A percentile compares a stretch with the other conserved stretches of the same genome.
Evolutionary conservation across 2,797 vertebrate species (phyloP).

Genomic region (Myotis daubentonii): DNA sequence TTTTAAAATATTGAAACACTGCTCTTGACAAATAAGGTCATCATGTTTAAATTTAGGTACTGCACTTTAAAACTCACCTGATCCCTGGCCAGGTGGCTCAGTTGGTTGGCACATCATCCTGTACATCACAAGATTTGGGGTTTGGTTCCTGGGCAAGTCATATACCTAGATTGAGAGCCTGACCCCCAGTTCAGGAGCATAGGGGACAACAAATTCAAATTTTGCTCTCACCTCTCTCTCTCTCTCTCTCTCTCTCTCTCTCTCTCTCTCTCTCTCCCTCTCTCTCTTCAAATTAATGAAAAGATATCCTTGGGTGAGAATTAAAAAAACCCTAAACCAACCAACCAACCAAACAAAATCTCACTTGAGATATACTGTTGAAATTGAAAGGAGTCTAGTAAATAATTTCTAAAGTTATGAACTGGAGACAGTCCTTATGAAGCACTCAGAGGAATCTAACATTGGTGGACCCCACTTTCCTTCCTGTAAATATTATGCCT

Average conservation of each 20-base stretch:
- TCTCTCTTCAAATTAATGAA: neutral
- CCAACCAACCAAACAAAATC: neutral
- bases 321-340: neutral
- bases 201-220: neutral
- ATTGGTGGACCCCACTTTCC: neutral
- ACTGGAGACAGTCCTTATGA: neutral
- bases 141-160: neutral
- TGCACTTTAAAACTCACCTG: neutral
- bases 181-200: neutral
- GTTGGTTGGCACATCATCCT: neutral
- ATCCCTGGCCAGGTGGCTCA: neutral
- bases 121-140: neutral
- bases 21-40: neutral
- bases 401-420: neutral
- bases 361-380: neutral
- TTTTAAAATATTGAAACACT: neutral
- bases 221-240: neutral
- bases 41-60: neutral
- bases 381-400: neutral
- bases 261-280: no score
- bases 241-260: neutral
- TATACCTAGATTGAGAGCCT: neutral
- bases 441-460: neutral
- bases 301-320: neutral
- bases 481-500: neutral